A percentile compares a stretch with the other conserved stretches of the same genome.
Evolutionary conservation across 2,113 vertebrate species (phyloP).

Genomic region (Megalops atlanticus): DNA sequence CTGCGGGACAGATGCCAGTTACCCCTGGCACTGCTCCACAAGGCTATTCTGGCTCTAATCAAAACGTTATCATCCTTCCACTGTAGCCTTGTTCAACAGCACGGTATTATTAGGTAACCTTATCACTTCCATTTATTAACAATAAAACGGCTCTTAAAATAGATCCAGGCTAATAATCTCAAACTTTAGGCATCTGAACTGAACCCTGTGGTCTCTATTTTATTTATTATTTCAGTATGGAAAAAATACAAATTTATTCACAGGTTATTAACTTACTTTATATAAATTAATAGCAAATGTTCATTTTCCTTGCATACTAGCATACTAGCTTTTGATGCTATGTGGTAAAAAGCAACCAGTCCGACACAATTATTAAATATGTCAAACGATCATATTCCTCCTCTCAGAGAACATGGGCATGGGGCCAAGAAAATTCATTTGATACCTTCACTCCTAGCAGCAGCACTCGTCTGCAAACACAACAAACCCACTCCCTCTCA

Average conservation of each 20-base stretch:
- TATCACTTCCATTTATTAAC: background rate
- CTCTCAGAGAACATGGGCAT: background rate
- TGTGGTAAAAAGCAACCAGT: background rate
- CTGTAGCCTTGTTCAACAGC: constrained; percentile 33
- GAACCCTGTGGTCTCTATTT: no score
- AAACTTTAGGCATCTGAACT: no score
- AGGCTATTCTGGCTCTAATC: constrained; percentile 50
- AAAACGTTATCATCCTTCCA: constrained; percentile 52
- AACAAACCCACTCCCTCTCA: constrained; percentile 6
- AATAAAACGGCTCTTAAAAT: background rate
- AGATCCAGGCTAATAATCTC: background rate
- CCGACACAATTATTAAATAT: background rate
- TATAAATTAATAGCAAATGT: no score
- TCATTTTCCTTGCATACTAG: no score
- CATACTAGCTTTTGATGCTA: no score
- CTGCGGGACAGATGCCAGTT: constrained; percentile 58
- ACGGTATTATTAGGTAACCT: constrained; percentile 9
- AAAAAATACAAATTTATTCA: no score
- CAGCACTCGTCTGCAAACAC: background rate
- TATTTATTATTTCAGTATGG: no score
- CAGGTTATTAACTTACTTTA: no score
- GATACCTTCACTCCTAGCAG: background rate
- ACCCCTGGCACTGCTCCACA: constrained; percentile 60
- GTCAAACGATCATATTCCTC: background rate
- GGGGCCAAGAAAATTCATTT: background rate